These are phyloP conservation scores for Tetranychus piercei DNA, from an alignment of 2,888 invertebrate species.

Conservation along the genomic window DNA sequence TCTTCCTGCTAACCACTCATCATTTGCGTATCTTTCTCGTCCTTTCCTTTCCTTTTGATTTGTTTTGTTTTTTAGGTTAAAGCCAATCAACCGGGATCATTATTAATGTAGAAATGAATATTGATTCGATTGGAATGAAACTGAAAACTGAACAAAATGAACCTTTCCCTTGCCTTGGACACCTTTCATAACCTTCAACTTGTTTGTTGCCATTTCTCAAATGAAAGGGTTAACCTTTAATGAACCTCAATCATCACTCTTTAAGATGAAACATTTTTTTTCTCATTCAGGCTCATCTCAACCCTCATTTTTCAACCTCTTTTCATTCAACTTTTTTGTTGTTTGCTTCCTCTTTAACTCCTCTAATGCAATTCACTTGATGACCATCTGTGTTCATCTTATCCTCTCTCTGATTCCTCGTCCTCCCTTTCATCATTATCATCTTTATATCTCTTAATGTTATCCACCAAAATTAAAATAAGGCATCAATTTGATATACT, in stretches of 20 bases:
- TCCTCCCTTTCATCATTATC: background rate
- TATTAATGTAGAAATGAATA: too few relatives aligned
- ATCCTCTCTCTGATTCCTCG: background rate
- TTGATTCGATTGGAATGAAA: too few relatives aligned
- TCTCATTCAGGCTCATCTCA: background rate
- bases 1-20: too few relatives aligned
- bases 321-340: background rate
- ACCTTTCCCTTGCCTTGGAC: too few relatives aligned
- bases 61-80: too few relatives aligned
- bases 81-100: too few relatives aligned
- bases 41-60: too few relatives aligned
- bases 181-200: too few relatives aligned
- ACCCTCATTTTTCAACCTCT: background rate
- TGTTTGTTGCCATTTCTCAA: background rate
- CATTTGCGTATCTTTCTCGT: too few relatives aligned
- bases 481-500: background rate
- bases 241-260: background rate
- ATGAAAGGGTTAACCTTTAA: background rate
- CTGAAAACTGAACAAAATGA: too few relatives aligned
- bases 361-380: background rate
- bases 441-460: background rate
- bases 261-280: background rate
- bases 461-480: background rate
- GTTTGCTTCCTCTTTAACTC: background rate
- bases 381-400: background rate